Evolutionary conservation across 2,113 vertebrate species (phyloP), one percentile per base, ranked within the genome.

Genomic region (Notarius lentiginosus): DNA sequence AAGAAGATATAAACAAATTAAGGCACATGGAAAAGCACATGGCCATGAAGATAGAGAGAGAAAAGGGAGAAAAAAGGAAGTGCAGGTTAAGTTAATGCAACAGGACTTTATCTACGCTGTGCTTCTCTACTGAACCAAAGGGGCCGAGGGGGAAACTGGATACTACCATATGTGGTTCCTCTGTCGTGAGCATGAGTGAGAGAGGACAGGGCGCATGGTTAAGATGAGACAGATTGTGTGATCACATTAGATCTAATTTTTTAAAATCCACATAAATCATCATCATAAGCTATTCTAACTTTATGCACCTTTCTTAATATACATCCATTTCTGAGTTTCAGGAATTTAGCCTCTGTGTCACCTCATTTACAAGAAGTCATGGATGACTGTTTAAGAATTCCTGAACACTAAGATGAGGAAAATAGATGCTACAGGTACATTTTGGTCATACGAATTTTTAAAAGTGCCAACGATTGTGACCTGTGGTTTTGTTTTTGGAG

Each of bases 121-220:
- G 75, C 91, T 81, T 81, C 72, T 85, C 75, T 91, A 87, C 91
- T 93, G 87, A 94, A 93, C 92, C 92, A 93, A 84, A 92, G 92
- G 82, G 92, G 91, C 24, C 89, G 87, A 90, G 91, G 93, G 85
- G 92, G 92, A 60, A 93, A 93, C 89, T 90, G 90, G 89, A 94
- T 90, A 94, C 91, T 94, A 93, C 94, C 92, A 93, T 94, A 95
- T 8, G 91, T 91, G 82, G 89, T 82, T 61, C 84, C 91, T 93
- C 86, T 85, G 92, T 90, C 92, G 92, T 90, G 91, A 90, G 93
- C 92, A 91, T 93, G 91, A 92, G 88, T 91, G 61, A 90, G 81
- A 86, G 70, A 94, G 92, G 92, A 92, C 86, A 94, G 63, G 89
- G 89, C 85, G 86, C 87, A 91, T 82, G 88, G 89, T 93, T 93